Base-by-base conservation (phyloP, 2,113 vertebrate species). In the Calyptommatus sinebrachiatus region DNA sequence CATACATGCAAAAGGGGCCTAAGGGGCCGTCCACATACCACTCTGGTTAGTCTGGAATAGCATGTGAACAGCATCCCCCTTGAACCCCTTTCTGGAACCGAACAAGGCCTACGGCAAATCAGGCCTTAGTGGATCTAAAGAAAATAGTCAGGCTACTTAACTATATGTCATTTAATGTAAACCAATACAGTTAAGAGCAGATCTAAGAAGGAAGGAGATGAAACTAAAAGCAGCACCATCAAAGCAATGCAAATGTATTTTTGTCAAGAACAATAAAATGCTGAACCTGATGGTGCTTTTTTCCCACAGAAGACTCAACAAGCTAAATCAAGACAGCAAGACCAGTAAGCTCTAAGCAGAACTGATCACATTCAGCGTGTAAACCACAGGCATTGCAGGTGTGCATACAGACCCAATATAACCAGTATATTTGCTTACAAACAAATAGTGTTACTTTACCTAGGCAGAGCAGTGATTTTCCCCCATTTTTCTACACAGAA, bases 401-500 rank as follows among this genome's bases (percentile, higher is more conserved):
- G 46, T 45, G 20, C 16, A 73, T 53, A 67, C 7, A 78, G 2
- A 73, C 35, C 29, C n/a, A 63, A 21, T 18, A 66, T 62, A 20
- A 7, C 22, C 41, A 48, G 14, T 62, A 5, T 14, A 53, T 62
- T 74, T 63, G 26, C 63, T 69, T 65, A 31, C 48, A 61, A 28
- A 53, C 7, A 53, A 22, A 35, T 16, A 28, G 29, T 50, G 10
- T 50, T 28, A 53, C 5, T 62, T 84, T 96, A 99, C 98, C 98
- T 98, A 91, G 98, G 98, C 88, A 99, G 96, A 84, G 98, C 98
- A 9, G 97, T 98, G 93, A 99, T 97, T 92, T 99, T 99, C 1
- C 98, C 98, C 98, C 98, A 99, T 91, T 99, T 99, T 92, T 99
- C 98, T 81, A 99, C 97, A 41, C 98, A 99, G 95, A 99, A 99